phyloP scores from a whole-genome alignment of 2,113 vertebrate species.

The Corythoichthys haematopterus region DNA sequence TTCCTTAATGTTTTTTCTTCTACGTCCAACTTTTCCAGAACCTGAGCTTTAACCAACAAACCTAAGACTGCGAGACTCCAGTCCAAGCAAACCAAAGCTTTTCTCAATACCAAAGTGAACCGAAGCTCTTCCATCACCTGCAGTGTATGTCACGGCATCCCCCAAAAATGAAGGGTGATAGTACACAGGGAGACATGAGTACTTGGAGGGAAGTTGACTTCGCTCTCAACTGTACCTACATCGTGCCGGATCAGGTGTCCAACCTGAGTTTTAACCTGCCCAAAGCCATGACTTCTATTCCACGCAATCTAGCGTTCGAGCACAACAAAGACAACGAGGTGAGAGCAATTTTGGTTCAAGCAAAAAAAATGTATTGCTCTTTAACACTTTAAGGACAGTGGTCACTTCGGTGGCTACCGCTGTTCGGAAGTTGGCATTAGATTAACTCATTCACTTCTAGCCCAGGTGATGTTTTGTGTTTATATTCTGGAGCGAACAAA shows the following conservation, averaged over 20 bases:
- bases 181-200: conserved; percentile 49
- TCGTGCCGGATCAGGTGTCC: conserved; percentile 67
- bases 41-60: conserved; percentile 40
- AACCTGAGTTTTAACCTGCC: conserved; percentile 63
- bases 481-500: too few species aligned
- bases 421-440: conserved; percentile 38
- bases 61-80: conserved; percentile 28
- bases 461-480: too few species aligned
- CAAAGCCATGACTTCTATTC: conserved; percentile 71
- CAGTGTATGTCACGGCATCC: not conserved
- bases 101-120: conserved; percentile 52
- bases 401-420: too few species aligned
- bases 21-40: conserved; percentile 31
- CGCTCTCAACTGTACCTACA: conserved; percentile 71
- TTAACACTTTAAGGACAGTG: too few species aligned
- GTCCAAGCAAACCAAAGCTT: conserved; percentile 43
- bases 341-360: conserved; percentile 2
- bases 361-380: not conserved
- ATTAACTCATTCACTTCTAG: not conserved
- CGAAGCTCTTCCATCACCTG: not conserved
- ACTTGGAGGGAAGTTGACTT: conserved; percentile 70
- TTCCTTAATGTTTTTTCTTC: not conserved
- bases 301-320: conserved; percentile 69
- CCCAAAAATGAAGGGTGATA: conserved; percentile 63
- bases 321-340: conserved; percentile 65